Conservation (phyloP, 2,797 vertebrate species). For the Xenops minutus region DNA sequence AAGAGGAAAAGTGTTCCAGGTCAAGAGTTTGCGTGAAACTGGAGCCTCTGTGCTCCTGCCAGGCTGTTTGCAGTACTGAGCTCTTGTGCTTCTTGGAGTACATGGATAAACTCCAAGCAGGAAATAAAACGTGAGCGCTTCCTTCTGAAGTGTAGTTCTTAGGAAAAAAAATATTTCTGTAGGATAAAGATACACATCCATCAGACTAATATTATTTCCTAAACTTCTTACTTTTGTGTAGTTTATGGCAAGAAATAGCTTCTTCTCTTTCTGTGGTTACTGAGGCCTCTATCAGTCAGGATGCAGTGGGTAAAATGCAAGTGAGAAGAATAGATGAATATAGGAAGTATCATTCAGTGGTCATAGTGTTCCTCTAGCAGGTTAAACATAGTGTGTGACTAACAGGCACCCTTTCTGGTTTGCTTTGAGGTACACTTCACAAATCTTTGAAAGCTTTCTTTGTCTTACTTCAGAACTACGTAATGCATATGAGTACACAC, state of each 20-base stretch:
- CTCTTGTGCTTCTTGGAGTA: neutral
- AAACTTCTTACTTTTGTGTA: neutral
- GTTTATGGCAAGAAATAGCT: neutral
- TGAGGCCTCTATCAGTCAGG: neutral
- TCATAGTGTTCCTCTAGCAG: neutral
- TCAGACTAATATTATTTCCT: neutral
- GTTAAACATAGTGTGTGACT: neutral
- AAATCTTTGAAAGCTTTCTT: conserved; percentile 7
- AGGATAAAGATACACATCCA: neutral
- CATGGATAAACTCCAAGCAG: neutral
- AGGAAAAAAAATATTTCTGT: neutral
- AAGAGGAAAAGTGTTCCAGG: neutral
- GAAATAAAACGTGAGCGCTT: neutral
- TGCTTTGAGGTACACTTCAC: neutral
- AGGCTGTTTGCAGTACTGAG: neutral
- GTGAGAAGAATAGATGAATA: neutral
- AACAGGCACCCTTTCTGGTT: neutral
- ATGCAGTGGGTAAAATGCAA: neutral
- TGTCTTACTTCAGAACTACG: neutral
- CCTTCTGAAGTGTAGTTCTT: neutral
- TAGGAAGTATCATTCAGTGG: neutral
- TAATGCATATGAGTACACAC: neutral
- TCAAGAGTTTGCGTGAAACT: neutral
- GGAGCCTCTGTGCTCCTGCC: neutral
- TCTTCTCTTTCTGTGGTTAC: neutral